Base-by-base conservation (phyloP, 2,888 invertebrate species). In the Lepidocyrtoides sp. region DNA sequence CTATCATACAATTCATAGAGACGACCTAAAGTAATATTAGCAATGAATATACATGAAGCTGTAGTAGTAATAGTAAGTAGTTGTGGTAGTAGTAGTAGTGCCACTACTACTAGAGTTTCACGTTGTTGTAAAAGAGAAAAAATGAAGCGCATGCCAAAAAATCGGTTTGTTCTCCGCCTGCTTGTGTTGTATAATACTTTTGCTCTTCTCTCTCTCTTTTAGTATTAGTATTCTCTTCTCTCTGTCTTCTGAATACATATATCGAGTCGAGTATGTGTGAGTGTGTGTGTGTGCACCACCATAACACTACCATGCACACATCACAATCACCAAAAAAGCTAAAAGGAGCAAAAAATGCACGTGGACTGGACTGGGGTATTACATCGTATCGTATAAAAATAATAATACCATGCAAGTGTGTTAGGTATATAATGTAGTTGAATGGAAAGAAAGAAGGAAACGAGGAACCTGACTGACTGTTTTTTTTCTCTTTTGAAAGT, bases 121-220 rank as follows among this genome's bases (percentile, higher is more conserved):
- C 77, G 77, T 51, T 77, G 77, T 81, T 72, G 89, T 57, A 91
- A 60, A 81, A 69, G 51, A 72, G 88, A 92, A 92, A 91, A 92
- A 87, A 48, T 60, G 66, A 89, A 91, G 92, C 92, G 92, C 92
- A 92, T 91, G 92, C 92, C 92, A 92, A 92, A 92, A 92, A 92
- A 91, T 91, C 89, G 91, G 89, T 89, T 79, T 66, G 48, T 83
- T 88, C 88, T 88, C 81, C 86, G 60, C 85, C 85, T 82, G 88
- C 66, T 83, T 66, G n/a, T n/a, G n/a, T n/a, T n/a, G 48, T 36
- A 83, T 83, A 83, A 83, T 83, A 48, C 83, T 83, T 66, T 66
- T 82, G 14, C 41, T 63, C 1, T 36, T 36, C 36, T 36, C 60
- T 86, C 54, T 54, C 54, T 54, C 54, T 54, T 20, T 63, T 29